phyloP scores from a whole-genome alignment of 92 coral and sea anemone genomes.

The Epizoanthus stellaris region DNA sequence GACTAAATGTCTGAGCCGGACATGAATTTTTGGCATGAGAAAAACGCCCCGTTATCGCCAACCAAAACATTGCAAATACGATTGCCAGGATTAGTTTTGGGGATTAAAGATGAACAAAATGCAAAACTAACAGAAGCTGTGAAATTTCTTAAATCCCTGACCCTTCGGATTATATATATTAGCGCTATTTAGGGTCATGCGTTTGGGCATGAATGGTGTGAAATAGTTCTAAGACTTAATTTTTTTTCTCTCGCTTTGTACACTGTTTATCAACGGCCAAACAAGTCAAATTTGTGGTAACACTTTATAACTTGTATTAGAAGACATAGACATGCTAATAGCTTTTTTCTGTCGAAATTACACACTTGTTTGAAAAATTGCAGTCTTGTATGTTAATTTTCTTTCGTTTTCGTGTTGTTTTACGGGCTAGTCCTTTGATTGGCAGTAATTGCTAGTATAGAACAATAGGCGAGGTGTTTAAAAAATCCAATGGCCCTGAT shows the following conservation, averaged over 20 bases:
- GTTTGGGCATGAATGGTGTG: not conserved
- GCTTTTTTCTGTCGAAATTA: slow-evolving; percentile 21
- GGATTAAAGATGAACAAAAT: slow-evolving; percentile 1
- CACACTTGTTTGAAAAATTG: slow-evolving; percentile 25
- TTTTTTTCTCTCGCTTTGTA: not conserved
- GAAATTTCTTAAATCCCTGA: slow-evolving; percentile 14
- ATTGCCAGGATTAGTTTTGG: not conserved
- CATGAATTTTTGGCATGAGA: slow-evolving; percentile 3
- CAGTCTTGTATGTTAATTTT: slow-evolving; percentile 27
- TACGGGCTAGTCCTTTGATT: slow-evolving; percentile 9
- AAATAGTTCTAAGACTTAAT: not conserved
- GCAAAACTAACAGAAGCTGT: slow-evolving; percentile 14
- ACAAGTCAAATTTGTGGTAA: not conserved
- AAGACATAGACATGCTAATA: slow-evolving; percentile 12
- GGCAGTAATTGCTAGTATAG: slow-evolving; percentile 11
- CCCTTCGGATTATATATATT: not conserved
- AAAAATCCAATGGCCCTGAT: not conserved
- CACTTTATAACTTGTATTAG: not conserved
- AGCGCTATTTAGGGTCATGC: not conserved
- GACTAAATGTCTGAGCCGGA: not conserved
- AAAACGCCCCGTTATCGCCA: slow-evolving; percentile 4
- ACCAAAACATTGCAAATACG: not conserved
- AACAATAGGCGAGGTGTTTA: slow-evolving; percentile 17
- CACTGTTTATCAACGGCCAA: not conserved
- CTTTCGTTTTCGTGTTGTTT: not conserved